Base-by-base conservation (phyloP, 2,888 invertebrate genomes). In the Lissocephala sabroskyi region DNA sequence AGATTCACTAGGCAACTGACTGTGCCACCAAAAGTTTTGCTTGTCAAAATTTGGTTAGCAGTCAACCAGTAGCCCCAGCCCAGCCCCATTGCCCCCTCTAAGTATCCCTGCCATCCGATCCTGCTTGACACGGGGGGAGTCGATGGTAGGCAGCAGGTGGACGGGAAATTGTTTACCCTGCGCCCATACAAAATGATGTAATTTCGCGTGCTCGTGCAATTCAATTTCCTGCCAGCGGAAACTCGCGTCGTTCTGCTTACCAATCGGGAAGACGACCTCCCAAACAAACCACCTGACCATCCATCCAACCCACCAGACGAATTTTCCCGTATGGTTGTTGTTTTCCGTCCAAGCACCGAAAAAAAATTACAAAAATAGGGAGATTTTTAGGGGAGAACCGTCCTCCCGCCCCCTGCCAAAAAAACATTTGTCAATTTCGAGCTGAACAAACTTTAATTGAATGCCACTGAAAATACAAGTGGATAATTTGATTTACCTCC, bases 121-220 rank as follows among this genome's bases (percentile, higher is more conserved):
- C 23, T 5, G 23, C 3, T 7, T 5, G 23, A 23, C 23, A 23
- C 4, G 3, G 4, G 7, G 23, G 7, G 4, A 23, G 23, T 23
- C 3, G 10, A 16, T 17, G 35, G 14, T 16, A 35, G 35, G 14
- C 35, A 35, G 39, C 57, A 68, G 74, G 74, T 73, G 56, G 65
- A 71, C 67, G 76, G 65, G 76, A 74, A 76, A 76, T 73, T 73
- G 73, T 70, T 76, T 73, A 68, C 76, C 60, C 65, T 76, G 71
- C 71, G n/a, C n/a, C n/a, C 56, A 73, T 73, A 70, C 66, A 65
- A 71, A 79, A 80, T 80, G 79, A 76, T 79, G 79, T 79, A 80
- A 79, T 80, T 80, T 80, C 79, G 79, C 79, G 79, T 80, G 79
- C 63, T 79, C 75, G 70, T 76, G 79, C 79, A 79, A 80, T 80